Base-by-base conservation (phyloP, 1,140 invertebrate species). In the Philopotamus ludificatus region DNA sequence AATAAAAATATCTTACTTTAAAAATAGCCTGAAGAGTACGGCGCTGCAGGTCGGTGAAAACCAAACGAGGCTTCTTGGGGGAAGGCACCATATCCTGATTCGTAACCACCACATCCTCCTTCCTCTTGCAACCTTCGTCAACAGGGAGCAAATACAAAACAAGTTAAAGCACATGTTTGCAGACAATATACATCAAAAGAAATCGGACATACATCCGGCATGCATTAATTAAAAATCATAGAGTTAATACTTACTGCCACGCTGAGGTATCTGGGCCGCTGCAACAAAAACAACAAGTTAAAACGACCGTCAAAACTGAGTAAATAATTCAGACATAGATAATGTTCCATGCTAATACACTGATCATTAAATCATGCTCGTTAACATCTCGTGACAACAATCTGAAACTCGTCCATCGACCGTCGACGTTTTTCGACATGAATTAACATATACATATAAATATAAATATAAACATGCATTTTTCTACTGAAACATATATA, bases 21-120 rank as follows among this genome's bases (percentile, higher is more conserved):
- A 96, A 95, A 90, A 96, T 96, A 86, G 97, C 97, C 87, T 99
- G 96, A 81, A 99, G 88, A 79, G 98, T 99, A 86, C 97, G 91
- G 77, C 98, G 89, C 84, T 99, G 98, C 75, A 99, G 93, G 85
- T 99, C 97, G 76, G 98, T 99, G 86, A 99, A 99, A 83, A 99
- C 98, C 80, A 99, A 89, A 78, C 97, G 92, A 65, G 97, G 97
- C 84, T 99, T 99, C 88, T 99, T 99, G 79, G 93, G 93, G 71
- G 91, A 89, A 83, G 90, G 87, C 76, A 89, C 85, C 82, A 83
- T 90, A 89, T 78, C 91, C 90, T 78, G 86, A 79, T 76, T 75
- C 0, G 71, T 85, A 80, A 69, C 85, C 83, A 80, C 81, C 82
- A 89, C 85, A 75, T 98, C 95, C 82, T 99, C 97, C 91, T 98